A percentile compares a stretch with the other conserved stretches of the same genome.
Evolutionary conservation across 2,113 vertebrate genomes (phyloP).

Genomic region (Ictalurus punctatus): DNA sequence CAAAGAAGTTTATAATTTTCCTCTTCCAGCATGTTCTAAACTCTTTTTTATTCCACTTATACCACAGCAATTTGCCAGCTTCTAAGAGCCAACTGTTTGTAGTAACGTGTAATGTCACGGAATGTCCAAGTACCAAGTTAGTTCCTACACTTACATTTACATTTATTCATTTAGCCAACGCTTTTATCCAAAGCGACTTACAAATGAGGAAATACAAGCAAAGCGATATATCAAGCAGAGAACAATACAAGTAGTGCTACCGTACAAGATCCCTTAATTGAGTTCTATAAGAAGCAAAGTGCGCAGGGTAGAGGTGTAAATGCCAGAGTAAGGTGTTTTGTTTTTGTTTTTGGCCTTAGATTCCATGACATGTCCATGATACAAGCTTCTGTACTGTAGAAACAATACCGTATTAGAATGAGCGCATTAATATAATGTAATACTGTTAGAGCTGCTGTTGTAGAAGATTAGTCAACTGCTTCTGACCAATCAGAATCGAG

Average conservation of each 20-base stretch:
- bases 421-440: neutral
- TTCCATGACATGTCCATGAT: neutral
- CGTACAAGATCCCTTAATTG: too few species aligned
- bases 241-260: too few species aligned
- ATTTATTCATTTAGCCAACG: too few species aligned
- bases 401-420: neutral
- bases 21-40: neutral
- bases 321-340: too few species aligned
- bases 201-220: too few species aligned
- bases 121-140: neutral
- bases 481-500: neutral
- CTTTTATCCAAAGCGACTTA: too few species aligned
- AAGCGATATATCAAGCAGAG: too few species aligned
- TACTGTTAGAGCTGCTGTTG: neutral
- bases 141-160: neutral
- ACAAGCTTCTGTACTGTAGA: neutral
- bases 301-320: too few species aligned
- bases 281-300: too few species aligned
- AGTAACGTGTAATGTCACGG: neutral
- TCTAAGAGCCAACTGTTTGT: neutral
- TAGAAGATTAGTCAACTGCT: neutral
- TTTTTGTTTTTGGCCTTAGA: neutral
- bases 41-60: neutral
- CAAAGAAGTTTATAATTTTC: neutral
- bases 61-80: neutral